Evolutionary conservation across 2,113 vertebrate genomes (phyloP).

Genomic region (Dunckerocampus dactyliophorus): DNA sequence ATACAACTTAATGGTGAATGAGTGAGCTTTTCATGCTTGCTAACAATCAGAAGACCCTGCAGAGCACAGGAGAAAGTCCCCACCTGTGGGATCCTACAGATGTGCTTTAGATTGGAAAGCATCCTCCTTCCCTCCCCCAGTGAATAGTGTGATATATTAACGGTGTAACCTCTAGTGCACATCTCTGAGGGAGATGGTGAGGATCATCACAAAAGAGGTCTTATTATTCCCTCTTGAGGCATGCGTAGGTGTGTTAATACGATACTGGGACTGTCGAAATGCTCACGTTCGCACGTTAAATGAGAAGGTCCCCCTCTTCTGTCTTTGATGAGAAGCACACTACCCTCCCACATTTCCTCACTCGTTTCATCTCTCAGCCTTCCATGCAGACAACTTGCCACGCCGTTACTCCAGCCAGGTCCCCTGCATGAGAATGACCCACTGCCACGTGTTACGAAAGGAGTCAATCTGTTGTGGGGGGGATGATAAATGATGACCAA

Average conservation of each 20-base stretch:
- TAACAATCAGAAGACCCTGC: constrained; percentile 25
- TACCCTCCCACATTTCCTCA: constrained; percentile 11
- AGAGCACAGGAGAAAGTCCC: constrained; percentile 24
- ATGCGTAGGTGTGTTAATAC: constrained; percentile 71
- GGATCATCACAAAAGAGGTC: constrained; percentile 60
- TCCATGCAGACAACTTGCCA: constrained; percentile 55
- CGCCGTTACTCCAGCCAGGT: constrained; percentile 56
- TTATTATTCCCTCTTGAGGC: constrained; percentile 65
- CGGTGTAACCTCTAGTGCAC: constrained; percentile 77
- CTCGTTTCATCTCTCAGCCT: constrained; percentile 42
- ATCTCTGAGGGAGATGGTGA: constrained; percentile 62
- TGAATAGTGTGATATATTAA: constrained; percentile 80
- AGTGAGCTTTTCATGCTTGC: not conserved
- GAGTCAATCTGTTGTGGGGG: constrained; percentile 61
- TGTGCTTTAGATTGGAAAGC: constrained; percentile 58
- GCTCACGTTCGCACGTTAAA: constrained; percentile 44
- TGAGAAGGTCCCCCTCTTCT: constrained; percentile 33
- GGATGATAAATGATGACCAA: constrained; percentile 76
- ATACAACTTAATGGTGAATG: not conserved
- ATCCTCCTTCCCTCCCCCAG: constrained; percentile 20
- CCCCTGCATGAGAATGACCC: constrained; percentile 68
- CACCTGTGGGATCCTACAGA: constrained; percentile 62
- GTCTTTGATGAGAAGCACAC: constrained; percentile 52
- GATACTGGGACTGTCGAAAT: constrained; percentile 49
- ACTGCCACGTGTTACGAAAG: constrained; percentile 50